Percentiles rank a stretch among this genome's conserved stretches.
Evolutionary conservation across 2,888 invertebrate genomes (phyloP).

Genomic region (Aspidiotus rigidus): DNA sequence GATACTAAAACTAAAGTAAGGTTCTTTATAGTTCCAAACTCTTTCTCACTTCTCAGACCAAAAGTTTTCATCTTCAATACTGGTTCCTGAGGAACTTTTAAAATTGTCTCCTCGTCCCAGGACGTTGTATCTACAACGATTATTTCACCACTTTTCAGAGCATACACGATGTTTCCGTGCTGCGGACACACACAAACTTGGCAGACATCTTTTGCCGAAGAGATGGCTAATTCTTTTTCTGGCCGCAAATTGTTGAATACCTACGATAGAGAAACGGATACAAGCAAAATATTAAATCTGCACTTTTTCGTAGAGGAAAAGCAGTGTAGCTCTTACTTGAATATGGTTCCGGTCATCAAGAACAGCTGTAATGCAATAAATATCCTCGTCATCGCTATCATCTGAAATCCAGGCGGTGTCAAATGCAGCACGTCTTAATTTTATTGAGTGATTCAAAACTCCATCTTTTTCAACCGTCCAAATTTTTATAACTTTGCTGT

Average conservation of each 20-base stretch:
- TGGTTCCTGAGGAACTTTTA: too few relatives aligned
- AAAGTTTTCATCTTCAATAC: too few relatives aligned
- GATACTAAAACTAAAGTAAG: too few relatives aligned
- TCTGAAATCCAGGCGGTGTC: slow-evolving; percentile 18
- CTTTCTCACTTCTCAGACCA: too few relatives aligned
- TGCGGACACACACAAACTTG: slow-evolving; percentile 14
- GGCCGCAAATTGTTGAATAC: slow-evolving; percentile 6
- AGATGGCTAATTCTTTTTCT: background rate
- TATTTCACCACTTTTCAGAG: slow-evolving; percentile 6
- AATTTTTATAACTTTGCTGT: slow-evolving; percentile 8
- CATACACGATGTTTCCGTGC: slow-evolving; percentile 14
- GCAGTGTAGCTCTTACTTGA: background rate
- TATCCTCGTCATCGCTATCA: slow-evolving; percentile 8
- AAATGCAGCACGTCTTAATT: slow-evolving; percentile 11
- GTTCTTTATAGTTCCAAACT: too few relatives aligned
- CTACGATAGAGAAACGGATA: slow-evolving; percentile 6
- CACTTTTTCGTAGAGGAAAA: too few relatives aligned
- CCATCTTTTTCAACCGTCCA: slow-evolving; percentile 8
- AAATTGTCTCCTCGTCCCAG: too few relatives aligned
- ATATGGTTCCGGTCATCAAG: slow-evolving; percentile 10
- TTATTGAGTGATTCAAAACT: background rate
- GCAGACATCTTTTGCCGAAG: background rate
- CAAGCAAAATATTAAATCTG: too few relatives aligned
- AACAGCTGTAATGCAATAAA: slow-evolving; percentile 7
- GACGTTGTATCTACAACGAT: background rate